phyloP scores from a whole-genome alignment of 1,140 invertebrate species.

The Ectropis grisescens region DNA sequence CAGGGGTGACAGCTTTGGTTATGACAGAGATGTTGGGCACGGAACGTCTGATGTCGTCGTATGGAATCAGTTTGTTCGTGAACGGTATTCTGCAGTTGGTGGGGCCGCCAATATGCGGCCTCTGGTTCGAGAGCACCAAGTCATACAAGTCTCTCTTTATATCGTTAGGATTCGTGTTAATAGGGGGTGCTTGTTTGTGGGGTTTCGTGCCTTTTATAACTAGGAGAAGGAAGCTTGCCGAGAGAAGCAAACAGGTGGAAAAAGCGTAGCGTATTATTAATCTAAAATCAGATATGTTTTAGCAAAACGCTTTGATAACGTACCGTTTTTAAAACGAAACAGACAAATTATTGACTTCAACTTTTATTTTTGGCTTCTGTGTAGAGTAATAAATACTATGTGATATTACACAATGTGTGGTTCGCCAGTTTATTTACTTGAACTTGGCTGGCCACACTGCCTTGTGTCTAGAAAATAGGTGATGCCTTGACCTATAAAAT shows the following conservation, averaged over 20 bases:
- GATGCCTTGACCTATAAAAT: too few species aligned
- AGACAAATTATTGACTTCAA: too few species aligned
- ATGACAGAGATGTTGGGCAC: constrained; percentile 89
- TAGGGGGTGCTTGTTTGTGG: constrained; percentile 82
- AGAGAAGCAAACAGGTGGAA: constrained; percentile 7
- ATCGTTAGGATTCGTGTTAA: constrained; percentile 78
- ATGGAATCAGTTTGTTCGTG: constrained; percentile 86
- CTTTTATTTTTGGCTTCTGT: too few species aligned
- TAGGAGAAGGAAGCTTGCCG: constrained; percentile 46
- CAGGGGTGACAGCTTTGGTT: constrained; percentile 86
- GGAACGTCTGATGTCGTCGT: constrained; percentile 85
- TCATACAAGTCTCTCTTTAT: constrained; percentile 80
- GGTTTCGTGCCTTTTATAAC: constrained; percentile 79
- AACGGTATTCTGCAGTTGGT: constrained; percentile 85
- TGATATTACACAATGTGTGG: too few species aligned
- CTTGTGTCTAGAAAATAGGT: too few species aligned
- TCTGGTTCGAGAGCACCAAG: constrained; percentile 74
- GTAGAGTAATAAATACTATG: too few species aligned
- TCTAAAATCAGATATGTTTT: too few species aligned
- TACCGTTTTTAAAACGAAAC: too few species aligned
- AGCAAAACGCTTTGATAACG: too few species aligned
- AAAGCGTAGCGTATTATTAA: constrained; percentile 19
- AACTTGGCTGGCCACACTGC: too few species aligned
- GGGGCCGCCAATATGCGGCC: constrained; percentile 83
- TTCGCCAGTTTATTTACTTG: too few species aligned